A percentile compares a stretch with the other conserved stretches of the same genome.
Conservation (phyloP, 2,113 vertebrate species). For the Gambusia affinis region DNA sequence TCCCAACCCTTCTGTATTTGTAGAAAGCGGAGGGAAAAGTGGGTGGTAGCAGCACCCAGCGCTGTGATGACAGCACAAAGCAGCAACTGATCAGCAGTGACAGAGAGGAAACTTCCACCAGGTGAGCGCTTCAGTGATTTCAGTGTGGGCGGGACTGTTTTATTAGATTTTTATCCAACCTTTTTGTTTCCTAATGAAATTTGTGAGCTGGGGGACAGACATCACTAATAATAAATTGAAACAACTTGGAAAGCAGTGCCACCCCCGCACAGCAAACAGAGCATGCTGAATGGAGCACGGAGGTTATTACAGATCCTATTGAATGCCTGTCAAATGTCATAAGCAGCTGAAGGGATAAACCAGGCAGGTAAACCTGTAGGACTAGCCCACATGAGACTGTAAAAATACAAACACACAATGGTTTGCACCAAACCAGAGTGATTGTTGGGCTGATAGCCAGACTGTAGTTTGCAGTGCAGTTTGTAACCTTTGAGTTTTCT, state of each 20-base stretch:
- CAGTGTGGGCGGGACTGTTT: neutral
- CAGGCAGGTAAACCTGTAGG: slow-evolving; percentile 68
- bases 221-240: neutral
- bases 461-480: slow-evolving; percentile 26
- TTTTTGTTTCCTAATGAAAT: neutral
- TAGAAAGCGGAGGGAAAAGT: slow-evolving; percentile 61
- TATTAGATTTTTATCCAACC: neutral
- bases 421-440: slow-evolving; percentile 34
- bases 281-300: slow-evolving; percentile 14
- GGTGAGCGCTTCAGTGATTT: slow-evolving; percentile 55
- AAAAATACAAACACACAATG: slow-evolving; percentile 1
- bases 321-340: slow-evolving; percentile 33
- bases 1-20: slow-evolving; percentile 19
- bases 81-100: slow-evolving; percentile 44
- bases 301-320: slow-evolving; percentile 45
- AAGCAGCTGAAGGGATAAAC: slow-evolving; percentile 56
- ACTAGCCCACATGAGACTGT: slow-evolving; percentile 22
- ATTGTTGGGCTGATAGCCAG: slow-evolving; percentile 18
- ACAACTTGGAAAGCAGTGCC: slow-evolving; percentile 10
- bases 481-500: slow-evolving; percentile 15
- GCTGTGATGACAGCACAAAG: slow-evolving; percentile 11
- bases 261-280: neutral
- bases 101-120: slow-evolving; percentile 45
- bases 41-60: slow-evolving; percentile 30
- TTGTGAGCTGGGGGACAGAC: neutral